Evolutionary conservation across 2,113 vertebrate genomes (phyloP).

Genomic region (Collichthys lucidus): DNA sequence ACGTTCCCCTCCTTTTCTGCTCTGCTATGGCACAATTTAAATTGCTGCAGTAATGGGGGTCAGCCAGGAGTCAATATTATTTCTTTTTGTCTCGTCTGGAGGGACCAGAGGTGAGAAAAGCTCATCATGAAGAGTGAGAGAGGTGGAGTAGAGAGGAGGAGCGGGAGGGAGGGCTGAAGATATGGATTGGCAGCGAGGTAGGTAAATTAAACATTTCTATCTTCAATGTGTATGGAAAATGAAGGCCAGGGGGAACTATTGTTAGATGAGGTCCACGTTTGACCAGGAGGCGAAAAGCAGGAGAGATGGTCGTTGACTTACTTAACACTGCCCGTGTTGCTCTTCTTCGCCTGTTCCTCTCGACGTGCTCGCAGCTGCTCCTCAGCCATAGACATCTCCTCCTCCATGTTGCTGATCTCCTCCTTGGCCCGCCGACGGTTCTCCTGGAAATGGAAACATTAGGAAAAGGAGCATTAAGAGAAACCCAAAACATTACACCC

Average conservation of each 20-base stretch:
- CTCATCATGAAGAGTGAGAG: slow-evolving; percentile 84
- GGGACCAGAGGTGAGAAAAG: slow-evolving; percentile 88
- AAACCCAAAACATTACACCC: background rate
- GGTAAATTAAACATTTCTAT: slow-evolving; percentile 78
- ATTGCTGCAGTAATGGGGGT: slow-evolving; percentile 89
- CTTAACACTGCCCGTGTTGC: slow-evolving; percentile 86
- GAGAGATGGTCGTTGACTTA: slow-evolving; percentile 55
- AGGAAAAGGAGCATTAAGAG: background rate
- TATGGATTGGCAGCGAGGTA: slow-evolving; percentile 57
- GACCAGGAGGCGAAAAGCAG: slow-evolving; percentile 26
- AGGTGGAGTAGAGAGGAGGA: slow-evolving; percentile 58
- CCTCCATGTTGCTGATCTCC: slow-evolving; percentile 96
- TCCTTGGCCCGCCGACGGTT: slow-evolving; percentile 96
- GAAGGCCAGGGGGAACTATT: slow-evolving; percentile 60
- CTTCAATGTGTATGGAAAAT: slow-evolving; percentile 57
- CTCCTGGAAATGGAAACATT: slow-evolving; percentile 83
- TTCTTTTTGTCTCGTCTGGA: slow-evolving; percentile 87
- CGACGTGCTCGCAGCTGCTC: slow-evolving; percentile 92
- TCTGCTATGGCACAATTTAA: slow-evolving; percentile 82
- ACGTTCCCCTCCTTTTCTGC: slow-evolving; percentile 71
- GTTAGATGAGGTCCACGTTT: slow-evolving; percentile 25
- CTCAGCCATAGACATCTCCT: slow-evolving; percentile 96
- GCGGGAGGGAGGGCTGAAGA: slow-evolving; percentile 35
- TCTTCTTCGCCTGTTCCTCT: slow-evolving; percentile 95
- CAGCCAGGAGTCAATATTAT: slow-evolving; percentile 88